Conservation (phyloP, 2,888 invertebrate species). For the Rhagium mordax region DNA sequence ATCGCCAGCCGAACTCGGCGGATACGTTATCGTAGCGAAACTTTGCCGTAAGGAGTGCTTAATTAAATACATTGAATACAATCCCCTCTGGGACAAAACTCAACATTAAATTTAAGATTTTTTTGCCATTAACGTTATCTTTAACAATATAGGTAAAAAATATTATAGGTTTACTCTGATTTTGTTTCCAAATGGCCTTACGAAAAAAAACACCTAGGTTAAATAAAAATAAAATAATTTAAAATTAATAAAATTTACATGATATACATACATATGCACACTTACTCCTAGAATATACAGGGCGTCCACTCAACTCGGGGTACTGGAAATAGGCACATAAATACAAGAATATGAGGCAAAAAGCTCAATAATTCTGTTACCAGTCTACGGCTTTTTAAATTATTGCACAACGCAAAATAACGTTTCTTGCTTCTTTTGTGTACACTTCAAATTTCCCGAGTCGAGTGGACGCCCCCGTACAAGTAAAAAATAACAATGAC, state of each 20-base stretch:
- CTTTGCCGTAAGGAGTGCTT: constrained; percentile 19
- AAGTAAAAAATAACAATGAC: constrained; percentile 69
- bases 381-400: too few species aligned
- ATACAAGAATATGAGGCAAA: not conserved
- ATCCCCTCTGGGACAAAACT: constrained; percentile 33
- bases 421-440: too few species aligned
- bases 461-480: constrained; percentile 44
- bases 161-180: constrained; percentile 60
- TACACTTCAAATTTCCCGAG: not conserved
- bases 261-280: constrained; percentile 67
- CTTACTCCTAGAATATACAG: constrained; percentile 61
- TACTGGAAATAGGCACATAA: not conserved
- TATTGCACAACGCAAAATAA: too few species aligned
- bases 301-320: not conserved
- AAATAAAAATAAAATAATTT: constrained; percentile 67
- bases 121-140: constrained; percentile 47
- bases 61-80: constrained; percentile 28
- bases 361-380: too few species aligned
- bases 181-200: constrained; percentile 48
- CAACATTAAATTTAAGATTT: constrained; percentile 45
- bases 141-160: constrained; percentile 59
- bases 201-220: constrained; percentile 46
- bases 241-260: constrained; percentile 70
- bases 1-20: not conserved
- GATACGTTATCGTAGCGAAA: constrained; percentile 13